Base-by-base conservation (phyloP, 2,113 vertebrate genomes). In the Lanius collurio region DNA sequence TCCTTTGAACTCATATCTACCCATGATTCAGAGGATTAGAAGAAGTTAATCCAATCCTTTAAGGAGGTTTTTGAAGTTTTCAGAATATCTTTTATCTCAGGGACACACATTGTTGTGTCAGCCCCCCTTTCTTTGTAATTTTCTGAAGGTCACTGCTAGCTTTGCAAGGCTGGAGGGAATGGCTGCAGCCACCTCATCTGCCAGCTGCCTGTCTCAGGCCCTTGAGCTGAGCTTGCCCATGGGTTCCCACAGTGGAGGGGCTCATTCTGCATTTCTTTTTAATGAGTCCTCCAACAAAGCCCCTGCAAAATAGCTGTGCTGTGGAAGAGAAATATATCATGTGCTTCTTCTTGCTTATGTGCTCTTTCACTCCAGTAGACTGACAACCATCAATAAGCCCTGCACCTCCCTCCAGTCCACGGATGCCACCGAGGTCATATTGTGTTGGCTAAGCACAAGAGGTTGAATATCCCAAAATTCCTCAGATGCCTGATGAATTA, bases 401-500 rank as follows among this genome's bases (percentile, higher is more conserved):
- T 80, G 41, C 30, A 57, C 42, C 89, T 93, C 88, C 9, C 23
- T 83, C 91, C 73, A 87, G 82, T 60, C 79, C 94, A 73, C 1
- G 1, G 85, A 82, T 57, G 57, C 93, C 94, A 75, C 59, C 20
- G 77, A 97, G 83, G 82, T 60, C 93, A 69, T 62, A 57, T 77
- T 87, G 93, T 81, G 67, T 77, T 82, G 91, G 79, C 56, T 89
- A 86, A 93, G 95, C 59, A 97, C 95, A 97, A 97, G 98, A 96
- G 92, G 81, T 84, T 92, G 67, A 65, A 63, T 96, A 96, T 83
- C 85, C 80, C 83, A 42, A 81, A 94, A 98, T 98, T 98, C 97
- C 94, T 88, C 59, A 91, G 90, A 97, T 98, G 92, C 97, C 94
- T 97, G 75, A 81, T 95, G 96, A 96, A 96, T 98, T 94, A 98